Evolutionary conservation across 23 tunicate genomes (phyloP).

Genomic region (Styela clava): DNA sequence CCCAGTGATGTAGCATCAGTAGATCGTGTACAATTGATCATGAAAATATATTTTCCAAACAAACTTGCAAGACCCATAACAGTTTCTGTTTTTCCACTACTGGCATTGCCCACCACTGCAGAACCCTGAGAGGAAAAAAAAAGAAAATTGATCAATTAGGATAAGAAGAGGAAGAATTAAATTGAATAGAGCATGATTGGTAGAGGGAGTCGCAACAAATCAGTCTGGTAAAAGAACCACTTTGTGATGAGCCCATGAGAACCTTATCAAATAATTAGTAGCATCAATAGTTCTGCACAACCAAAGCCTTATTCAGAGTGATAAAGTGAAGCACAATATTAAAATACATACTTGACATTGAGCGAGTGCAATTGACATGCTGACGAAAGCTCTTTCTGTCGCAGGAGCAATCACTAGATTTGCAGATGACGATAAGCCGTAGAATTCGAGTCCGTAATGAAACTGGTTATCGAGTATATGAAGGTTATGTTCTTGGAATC

Average conservation of each 20-base stretch:
- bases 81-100: conserved; percentile 83
- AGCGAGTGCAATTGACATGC: conserved; percentile 25
- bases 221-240: no score
- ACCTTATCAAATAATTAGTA: no score
- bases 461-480: conserved; percentile 56
- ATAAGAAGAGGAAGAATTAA: not conserved
- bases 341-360: conserved; percentile 15
- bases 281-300: no score
- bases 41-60: conserved; percentile 63
- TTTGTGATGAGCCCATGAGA: no score
- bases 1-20: conserved; percentile 53
- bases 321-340: no score
- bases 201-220: not conserved
- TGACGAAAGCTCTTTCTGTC: conserved; percentile 64
- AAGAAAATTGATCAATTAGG: no score
- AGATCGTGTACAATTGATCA: conserved; percentile 50
- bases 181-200: not conserved
- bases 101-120: conserved; percentile 61
- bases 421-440: conserved; percentile 51
- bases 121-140: conserved; percentile 49
- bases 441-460: conserved; percentile 74
- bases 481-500: conserved; percentile 50
- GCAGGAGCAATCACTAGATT: conserved; percentile 54
- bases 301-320: no score
- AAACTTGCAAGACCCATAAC: conserved; percentile 74